Evolutionary conservation across 2,888 invertebrate species (phyloP).

Genomic region (Cephus sareptanus): DNA sequence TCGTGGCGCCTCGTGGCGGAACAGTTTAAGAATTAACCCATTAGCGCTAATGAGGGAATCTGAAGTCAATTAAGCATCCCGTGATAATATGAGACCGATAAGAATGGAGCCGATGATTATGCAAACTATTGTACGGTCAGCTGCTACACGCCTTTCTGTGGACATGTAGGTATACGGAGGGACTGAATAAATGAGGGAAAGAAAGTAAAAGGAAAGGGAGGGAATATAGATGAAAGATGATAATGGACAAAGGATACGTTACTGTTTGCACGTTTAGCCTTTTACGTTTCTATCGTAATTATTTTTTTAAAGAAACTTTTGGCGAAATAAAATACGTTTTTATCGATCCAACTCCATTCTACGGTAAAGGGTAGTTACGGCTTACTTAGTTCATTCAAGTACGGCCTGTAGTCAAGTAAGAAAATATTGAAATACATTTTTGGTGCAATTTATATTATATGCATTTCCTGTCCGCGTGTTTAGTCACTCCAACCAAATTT

Average conservation of each 20-base stretch:
- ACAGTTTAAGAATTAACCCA: slow-evolving; percentile 52
- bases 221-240: background rate
- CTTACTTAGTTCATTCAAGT: background rate
- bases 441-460: no score
- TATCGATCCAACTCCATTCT: background rate
- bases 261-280: background rate
- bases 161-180: background rate
- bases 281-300: background rate
- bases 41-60: slow-evolving; percentile 60
- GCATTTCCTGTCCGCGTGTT: no score
- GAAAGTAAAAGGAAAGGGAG: background rate
- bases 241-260: background rate
- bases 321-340: background rate
- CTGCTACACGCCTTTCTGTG: slow-evolving; percentile 44
- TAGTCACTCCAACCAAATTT: no score
- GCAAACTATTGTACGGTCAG: slow-evolving; percentile 53
- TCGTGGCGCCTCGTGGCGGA: slow-evolving; percentile 8
- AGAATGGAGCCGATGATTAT: slow-evolving; percentile 57
- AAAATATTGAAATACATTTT: no score
- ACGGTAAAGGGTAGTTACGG: background rate
- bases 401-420: background rate
- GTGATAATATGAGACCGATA: slow-evolving; percentile 55
- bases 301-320: background rate
- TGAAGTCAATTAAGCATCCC: slow-evolving; percentile 57
- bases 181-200: background rate